phyloP scores from a whole-genome alignment of 2,113 vertebrate species.

The Alethe diademata region DNA sequence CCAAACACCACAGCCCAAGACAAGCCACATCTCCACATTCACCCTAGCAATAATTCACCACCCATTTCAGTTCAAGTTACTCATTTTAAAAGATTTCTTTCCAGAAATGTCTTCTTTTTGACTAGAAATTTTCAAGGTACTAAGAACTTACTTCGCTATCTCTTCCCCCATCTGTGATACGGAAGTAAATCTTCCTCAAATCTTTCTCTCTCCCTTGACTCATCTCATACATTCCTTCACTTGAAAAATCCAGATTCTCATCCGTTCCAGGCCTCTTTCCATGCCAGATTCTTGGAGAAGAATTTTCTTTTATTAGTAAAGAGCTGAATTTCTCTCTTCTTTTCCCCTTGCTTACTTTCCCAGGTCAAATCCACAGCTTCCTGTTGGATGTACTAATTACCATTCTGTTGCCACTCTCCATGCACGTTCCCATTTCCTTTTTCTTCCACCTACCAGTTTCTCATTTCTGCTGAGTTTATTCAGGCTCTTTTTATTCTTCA shows the following conservation, averaged over 20 bases:
- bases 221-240: slow-evolving; percentile 12
- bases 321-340: background rate
- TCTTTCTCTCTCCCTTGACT: slow-evolving; percentile 19
- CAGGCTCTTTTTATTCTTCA: background rate
- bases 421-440: background rate
- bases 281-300: slow-evolving; percentile 1
- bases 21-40: background rate
- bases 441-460: background rate
- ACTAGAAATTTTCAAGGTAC: background rate
- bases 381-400: background rate
- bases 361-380: background rate
- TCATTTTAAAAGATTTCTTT: background rate
- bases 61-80: background rate
- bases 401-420: background rate
- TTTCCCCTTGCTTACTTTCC: background rate
- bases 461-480: background rate
- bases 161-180: background rate
- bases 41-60: background rate
- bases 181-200: slow-evolving; percentile 47
- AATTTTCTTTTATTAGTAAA: background rate
- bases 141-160: background rate
- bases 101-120: background rate
- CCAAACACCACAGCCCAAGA: background rate
- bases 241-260: slow-evolving; percentile 21
- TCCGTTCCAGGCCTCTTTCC: slow-evolving; percentile 14